Evolutionary conservation across 2,888 invertebrate species (phyloP), one percentile per base, ranked within the genome.

Genomic region (Andrena dorsata): DNA sequence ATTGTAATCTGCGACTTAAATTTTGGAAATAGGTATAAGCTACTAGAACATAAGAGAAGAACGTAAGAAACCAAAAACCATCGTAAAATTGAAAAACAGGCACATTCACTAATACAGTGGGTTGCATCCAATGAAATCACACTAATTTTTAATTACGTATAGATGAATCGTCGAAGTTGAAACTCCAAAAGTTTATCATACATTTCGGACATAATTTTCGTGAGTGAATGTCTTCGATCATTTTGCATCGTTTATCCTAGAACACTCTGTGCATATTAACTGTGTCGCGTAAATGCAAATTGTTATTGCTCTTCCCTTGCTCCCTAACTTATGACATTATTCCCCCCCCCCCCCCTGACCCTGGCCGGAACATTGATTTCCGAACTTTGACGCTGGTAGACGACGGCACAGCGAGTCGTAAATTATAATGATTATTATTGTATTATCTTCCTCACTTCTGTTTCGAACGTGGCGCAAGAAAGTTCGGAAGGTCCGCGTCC

Each of bases 351-450:
- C 20, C 30, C 28, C 58, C 20, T 32, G n/a, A 2, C 26, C 58
- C 20, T 23, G 13, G 7, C 8, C 61, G 3, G 26, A 61, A 41
- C 58, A 69, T 84, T 56, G 60, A 53, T 32, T 76, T 30, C 32
- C 63, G 35, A 60, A 69, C 16, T 13, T 23, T 16, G 41, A 76
- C 41, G 49, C 13, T 49, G 41, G 28, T 26, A 60, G 66, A 20
- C 41, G 35, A 68, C 16, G 7, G 61, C 30, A 41, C 70, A 8
- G 47, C 16, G 69, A 65, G 56, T 71, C 80, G 53, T 81, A 71
- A 83, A 83, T 83, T 84, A 79, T 85, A 61, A 79, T 81, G 72
- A 74, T 83, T 63, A 72, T 80, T 63, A 70, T 76, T 47, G 53
- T 68, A 61, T 68, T 63, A 63, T 66, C 61, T 66, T 4, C 60